Percentiles rank a stretch among this genome's conserved stretches.
phyloP scores from a whole-genome alignment of 2,888 invertebrate genomes.

The Sphaerophoria rueppellii region DNA sequence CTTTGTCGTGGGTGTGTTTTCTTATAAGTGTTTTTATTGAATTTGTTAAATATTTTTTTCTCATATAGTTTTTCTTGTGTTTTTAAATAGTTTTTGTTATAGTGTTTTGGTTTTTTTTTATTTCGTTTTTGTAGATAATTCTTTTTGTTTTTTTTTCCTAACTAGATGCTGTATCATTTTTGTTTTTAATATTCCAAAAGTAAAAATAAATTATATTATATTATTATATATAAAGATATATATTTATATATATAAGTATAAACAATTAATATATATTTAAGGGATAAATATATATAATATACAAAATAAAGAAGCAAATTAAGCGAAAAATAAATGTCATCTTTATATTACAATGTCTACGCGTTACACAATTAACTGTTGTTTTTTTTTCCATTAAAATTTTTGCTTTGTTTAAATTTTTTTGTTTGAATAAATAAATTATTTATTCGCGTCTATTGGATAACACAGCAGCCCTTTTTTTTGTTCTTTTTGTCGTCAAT shows the following conservation, averaged over 20 bases:
- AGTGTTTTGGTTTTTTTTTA: constrained; percentile 29
- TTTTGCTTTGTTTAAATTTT: constrained; percentile 22
- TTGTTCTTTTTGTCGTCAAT: constrained; percentile 93
- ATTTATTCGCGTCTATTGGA: constrained; percentile 86
- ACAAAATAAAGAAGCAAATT: constrained; percentile 73
- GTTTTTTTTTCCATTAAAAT: constrained; percentile 39
- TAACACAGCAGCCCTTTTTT: constrained; percentile 96
- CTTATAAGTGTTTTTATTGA: constrained; percentile 46
- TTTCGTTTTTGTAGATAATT: constrained; percentile 67
- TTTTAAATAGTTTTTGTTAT: constrained; percentile 66
- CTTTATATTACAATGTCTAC: constrained; percentile 71
- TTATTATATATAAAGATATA: constrained; percentile 56
- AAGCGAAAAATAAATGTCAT: constrained; percentile 72
- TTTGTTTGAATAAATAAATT: constrained; percentile 61
- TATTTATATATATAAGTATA: constrained; percentile 67
- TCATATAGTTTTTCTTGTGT: constrained; percentile 41
- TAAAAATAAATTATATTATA: constrained; percentile 70
- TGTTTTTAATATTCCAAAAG: constrained; percentile 63
- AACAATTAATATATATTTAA: constrained; percentile 73
- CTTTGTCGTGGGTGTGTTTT: constrained; percentile 43
- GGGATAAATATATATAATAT: constrained; percentile 72
- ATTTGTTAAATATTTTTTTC: constrained; percentile 38
- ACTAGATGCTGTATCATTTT: constrained; percentile 57
- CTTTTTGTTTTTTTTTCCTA: constrained; percentile 56
- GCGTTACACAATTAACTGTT: constrained; percentile 71